Percentiles rank a stretch among this genome's conserved stretches.
These are phyloP conservation scores for Arizona elegans DNA, from an alignment of 2,113 vertebrate species.

Conservation along the genomic window DNA sequence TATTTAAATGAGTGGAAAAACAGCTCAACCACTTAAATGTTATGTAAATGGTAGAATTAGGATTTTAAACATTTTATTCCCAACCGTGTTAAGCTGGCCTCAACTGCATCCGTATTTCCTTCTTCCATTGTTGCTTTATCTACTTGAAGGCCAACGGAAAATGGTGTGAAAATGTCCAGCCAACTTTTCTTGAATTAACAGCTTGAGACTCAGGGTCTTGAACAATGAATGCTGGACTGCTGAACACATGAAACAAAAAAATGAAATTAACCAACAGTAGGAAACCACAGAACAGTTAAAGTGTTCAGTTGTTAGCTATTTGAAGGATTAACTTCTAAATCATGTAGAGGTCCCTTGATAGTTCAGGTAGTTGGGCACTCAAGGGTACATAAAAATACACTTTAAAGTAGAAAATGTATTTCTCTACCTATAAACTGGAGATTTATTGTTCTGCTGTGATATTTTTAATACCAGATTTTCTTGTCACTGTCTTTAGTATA, in stretches of 20 bases:
- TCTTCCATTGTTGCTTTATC: conserved; percentile 39
- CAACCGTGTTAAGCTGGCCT: neutral
- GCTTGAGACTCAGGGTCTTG: conserved; percentile 61
- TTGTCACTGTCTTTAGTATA: conserved; percentile 56
- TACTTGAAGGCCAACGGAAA: conserved; percentile 44
- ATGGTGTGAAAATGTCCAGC: conserved; percentile 52
- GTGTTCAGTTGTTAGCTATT: conserved; percentile 76
- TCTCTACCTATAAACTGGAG: conserved; percentile 75
- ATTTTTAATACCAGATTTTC: conserved; percentile 74
- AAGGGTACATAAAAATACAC: conserved; percentile 76
- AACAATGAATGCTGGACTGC: conserved; percentile 70
- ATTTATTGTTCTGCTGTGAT: conserved; percentile 74
- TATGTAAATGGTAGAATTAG: neutral
- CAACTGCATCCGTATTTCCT: conserved; percentile 17
- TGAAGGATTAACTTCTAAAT: conserved; percentile 85
- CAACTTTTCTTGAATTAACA: conserved; percentile 73
- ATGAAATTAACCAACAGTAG: conserved; percentile 77
- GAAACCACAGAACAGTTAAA: conserved; percentile 78
- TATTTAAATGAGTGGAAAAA: neutral
- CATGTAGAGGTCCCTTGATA: conserved; percentile 75
- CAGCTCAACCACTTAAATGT: neutral
- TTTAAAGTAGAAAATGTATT: conserved; percentile 77
- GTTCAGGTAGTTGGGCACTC: conserved; percentile 77
- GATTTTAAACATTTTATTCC: neutral
- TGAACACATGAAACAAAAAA: conserved; percentile 72